These are phyloP conservation scores for Enoplosus armatus DNA, from an alignment of 2,797 vertebrate species.

Conservation along the genomic window DNA sequence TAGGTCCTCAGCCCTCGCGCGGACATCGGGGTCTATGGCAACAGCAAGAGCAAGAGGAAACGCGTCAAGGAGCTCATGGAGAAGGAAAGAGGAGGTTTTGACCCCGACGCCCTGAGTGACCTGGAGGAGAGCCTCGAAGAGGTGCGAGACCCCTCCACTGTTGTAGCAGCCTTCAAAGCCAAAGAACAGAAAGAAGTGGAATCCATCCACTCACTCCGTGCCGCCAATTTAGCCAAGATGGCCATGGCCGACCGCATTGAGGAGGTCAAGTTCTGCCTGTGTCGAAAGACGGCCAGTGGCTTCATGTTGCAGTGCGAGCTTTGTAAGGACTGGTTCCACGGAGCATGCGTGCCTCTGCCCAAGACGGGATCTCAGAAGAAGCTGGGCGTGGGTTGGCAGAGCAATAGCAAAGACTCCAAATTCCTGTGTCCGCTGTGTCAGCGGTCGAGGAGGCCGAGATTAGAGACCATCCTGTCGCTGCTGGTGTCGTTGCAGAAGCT, in stretches of 20 bases:
- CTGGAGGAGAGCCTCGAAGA: conserved; percentile 92
- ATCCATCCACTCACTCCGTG: conserved; percentile 94
- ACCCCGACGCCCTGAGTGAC: conserved; percentile 92
- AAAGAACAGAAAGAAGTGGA: conserved; percentile 96
- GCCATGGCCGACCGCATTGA: conserved; percentile 97
- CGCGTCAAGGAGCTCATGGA: conserved; percentile 95
- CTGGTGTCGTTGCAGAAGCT: conserved; percentile 98
- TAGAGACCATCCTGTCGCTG: conserved; percentile 97
- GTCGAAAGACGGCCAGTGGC: conserved; percentile 95
- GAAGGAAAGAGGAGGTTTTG: conserved; percentile 91
- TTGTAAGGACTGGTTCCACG: conserved; percentile 99
- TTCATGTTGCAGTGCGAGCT: conserved; percentile 99
- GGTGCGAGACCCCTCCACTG: conserved; percentile 91
- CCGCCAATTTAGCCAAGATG: conserved; percentile 97
- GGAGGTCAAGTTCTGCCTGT: conserved; percentile 98
- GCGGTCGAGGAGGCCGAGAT: conserved; percentile 93
- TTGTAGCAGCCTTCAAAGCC: conserved; percentile 96
- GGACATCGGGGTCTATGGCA: conserved; percentile 96
- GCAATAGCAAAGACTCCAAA: conserved; percentile 94
- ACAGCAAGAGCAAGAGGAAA: conserved; percentile 94
- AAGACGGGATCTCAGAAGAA: conserved; percentile 95
- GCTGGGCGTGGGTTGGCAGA: conserved; percentile 89
- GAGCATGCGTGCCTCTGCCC: conserved; percentile 94
- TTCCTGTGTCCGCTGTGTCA: conserved; percentile 97
- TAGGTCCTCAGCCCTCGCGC: conserved; percentile 95